phyloP scores from a whole-genome alignment of 2,888 invertebrate species.

The Dimorphilus gyrociliatus region DNA sequence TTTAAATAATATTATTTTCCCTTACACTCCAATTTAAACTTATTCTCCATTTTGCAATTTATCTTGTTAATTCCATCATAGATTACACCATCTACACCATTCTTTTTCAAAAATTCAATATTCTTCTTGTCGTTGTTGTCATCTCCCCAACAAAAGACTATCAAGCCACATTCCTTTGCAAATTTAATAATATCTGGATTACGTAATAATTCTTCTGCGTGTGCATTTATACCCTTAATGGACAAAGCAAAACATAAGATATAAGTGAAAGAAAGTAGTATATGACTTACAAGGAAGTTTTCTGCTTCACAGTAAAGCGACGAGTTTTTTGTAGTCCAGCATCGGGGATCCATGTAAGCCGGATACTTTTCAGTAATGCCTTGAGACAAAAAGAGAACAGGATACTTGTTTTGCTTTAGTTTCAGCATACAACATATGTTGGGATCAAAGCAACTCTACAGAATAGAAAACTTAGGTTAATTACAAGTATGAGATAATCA shows the following conservation, averaged over 20 bases:
- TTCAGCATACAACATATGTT: conserved; percentile 45
- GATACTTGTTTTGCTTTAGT: conserved; percentile 87
- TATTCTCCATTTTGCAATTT: too few species aligned
- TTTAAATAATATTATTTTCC: too few species aligned
- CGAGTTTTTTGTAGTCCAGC: too few species aligned
- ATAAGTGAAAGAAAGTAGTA: too few species aligned
- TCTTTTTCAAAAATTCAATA: conserved; percentile 64
- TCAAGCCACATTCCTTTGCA: conserved; percentile 60
- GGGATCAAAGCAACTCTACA: conserved; percentile 1
- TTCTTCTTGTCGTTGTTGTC: conserved; percentile 75
- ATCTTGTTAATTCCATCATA: too few species aligned
- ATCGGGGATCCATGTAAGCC: conserved; percentile 66
- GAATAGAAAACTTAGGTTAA: not conserved
- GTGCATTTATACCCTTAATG: conserved; percentile 18
- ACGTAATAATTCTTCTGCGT: conserved; percentile 17
- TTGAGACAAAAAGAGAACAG: conserved; percentile 82
- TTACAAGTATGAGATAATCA: conserved; percentile 6
- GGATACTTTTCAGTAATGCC: conserved; percentile 55
- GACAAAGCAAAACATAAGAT: conserved; percentile 5
- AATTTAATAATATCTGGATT: conserved; percentile 22
- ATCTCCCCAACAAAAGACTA: conserved; percentile 94
- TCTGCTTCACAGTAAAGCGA: too few species aligned
- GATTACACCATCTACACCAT: conserved; percentile 86
- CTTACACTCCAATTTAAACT: too few species aligned
- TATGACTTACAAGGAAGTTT: too few species aligned